Conservation (phyloP, 2,797 vertebrate species). For the Pangasius mekongensis region DNA sequence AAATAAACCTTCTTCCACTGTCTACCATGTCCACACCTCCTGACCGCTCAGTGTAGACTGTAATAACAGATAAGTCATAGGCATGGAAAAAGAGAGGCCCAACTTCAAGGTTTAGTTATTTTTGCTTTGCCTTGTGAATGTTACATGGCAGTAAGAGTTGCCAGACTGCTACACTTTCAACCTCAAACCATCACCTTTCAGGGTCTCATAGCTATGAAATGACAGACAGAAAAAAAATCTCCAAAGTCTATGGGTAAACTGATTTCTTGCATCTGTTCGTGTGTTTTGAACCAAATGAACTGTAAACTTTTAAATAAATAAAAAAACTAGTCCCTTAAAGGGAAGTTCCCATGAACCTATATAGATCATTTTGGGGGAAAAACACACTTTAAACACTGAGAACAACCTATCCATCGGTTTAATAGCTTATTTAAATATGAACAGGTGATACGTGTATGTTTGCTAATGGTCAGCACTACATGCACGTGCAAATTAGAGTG, state of each 20-base stretch:
- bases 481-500: neutral
- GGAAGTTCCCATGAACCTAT: neutral
- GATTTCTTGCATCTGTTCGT: neutral
- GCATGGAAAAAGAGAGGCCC: constrained; percentile 5
- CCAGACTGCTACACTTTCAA: neutral
- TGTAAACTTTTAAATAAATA: neutral
- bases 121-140: neutral
- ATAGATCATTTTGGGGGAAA: neutral
- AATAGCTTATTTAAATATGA: neutral
- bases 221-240: neutral
- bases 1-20: constrained; percentile 39
- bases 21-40: constrained; percentile 4
- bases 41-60: neutral
- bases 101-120: constrained; percentile 4
- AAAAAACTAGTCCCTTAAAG: neutral
- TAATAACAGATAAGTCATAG: constrained; percentile 31
- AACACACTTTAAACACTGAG: neutral
- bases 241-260: neutral
- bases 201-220: neutral
- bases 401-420: neutral
- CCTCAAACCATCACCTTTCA: neutral
- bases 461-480: neutral
- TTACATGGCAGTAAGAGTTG: neutral
- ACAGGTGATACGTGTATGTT: neutral
- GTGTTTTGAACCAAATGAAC: neutral